Evolutionary conservation across 1,140 invertebrate genomes (phyloP), one percentile per base, ranked within the genome.

Genomic region (Tribolium castaneum): DNA sequence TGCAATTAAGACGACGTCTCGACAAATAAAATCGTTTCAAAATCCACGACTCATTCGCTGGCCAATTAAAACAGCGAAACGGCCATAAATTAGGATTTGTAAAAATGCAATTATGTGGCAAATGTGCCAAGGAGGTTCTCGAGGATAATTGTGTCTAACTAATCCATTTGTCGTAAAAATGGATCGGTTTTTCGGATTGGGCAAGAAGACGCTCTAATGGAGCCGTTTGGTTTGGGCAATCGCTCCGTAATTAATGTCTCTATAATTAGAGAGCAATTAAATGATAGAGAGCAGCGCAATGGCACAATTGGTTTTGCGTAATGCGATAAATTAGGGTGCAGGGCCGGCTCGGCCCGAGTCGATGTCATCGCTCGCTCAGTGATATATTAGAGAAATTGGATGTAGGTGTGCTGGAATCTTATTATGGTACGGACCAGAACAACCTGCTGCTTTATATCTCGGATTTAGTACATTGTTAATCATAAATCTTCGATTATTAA

Each of bases 381-480:
- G 25, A 30, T 30, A 30, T 30, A 30, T 30, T 22, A 34, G 72
- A 72, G 51, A 73, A 19, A 39, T 19, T 66, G 14, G 13, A 51
- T 62, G 80, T 79, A 72, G 75, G 75, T 73, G 80, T 79, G 70
- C 22, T 70, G 56, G 71, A 76, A 62, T 79, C 70, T 74, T 77
- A 79, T 81, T 79, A 79, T 76, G 59, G 70, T 62, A 78, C 77
- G 45, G 39, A 54, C 49, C 71, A 39, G 59, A 77, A 81, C 78
- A 81, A 81, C 80, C 80, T 81, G 80, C 78, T 79, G 77, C 73
- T 80, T 78, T 75, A 78, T 66, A 78, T 75, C 51, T 66, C 54
- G 54, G 70, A 78, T 78, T 78, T 59, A 70, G 51, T 80, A 72
- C 76, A 70, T 56, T 75, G 54, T 54, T 74, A 75, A 77, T 80